Base-by-base conservation (phyloP, 1,140 invertebrate species). In the Brachionus rubens region DNA sequence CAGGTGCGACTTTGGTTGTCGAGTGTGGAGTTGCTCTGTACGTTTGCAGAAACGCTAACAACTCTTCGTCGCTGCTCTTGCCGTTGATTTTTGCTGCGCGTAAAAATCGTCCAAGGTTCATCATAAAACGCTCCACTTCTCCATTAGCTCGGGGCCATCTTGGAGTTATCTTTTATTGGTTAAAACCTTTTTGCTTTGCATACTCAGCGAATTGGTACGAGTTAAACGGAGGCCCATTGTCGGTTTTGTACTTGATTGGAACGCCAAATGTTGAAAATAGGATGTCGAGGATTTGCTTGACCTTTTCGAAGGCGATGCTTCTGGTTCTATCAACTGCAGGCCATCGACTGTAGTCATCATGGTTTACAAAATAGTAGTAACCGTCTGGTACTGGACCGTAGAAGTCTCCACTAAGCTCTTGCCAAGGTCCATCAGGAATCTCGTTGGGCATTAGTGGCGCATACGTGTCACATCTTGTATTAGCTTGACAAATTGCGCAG, bases 111-210 rank as follows among this genome's bases (percentile, higher is more conserved):
- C n/a, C n/a, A n/a, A n/a, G n/a, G n/a, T n/a, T n/a, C n/a, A n/a
- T n/a, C n/a, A 77, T 78, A 24, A 75, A 75, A 24, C 12, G 21
- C 43, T 78, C 76, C n/a, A 36, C 76, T 62, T 77, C 76, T 16
- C 48, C 76, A 77, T 77, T 78, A 12, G 76, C 76, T 62, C 28
- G 65, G 7, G 78, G 50, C 26, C 56, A n/a, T n/a, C n/a, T n/a
- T n/a, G n/a, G n/a, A 47, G 77, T 79, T 78, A 78, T 70, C 59
- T 46, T 54, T 24, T 50, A 70, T 67, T 79, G 77, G 10, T 14
- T 47, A 33, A 79, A 77, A 28, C 75, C 75, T 33, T 62, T 14
- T 36, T 75, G 26, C 30, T 70, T 75, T 19, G 62, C 43, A 62
- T 72, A 79, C 6, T 75, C 24, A 16, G 30, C 30, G 50, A 78